Percentiles rank a stretch among this genome's conserved stretches.
Evolutionary conservation across 2,113 vertebrate genomes (phyloP).

Genomic region (Bufo gargarizans): DNA sequence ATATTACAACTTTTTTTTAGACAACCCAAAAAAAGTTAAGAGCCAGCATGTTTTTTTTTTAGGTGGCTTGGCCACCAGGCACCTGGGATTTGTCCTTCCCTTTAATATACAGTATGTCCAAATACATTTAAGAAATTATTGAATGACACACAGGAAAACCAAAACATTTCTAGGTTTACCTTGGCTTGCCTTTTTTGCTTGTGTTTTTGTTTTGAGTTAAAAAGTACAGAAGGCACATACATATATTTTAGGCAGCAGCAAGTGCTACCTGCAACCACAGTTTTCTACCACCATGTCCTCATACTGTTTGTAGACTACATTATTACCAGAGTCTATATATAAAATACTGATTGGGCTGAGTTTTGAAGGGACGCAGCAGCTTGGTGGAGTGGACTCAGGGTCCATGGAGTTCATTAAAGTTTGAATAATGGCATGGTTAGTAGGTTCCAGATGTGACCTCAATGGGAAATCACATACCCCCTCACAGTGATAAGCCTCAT

Average conservation of each 20-base stretch:
- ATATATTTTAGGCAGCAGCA: background rate
- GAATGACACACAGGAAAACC: conserved; percentile 41
- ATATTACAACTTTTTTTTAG: background rate
- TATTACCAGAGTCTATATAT: conserved; percentile 87
- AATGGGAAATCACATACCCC: conserved; percentile 86
- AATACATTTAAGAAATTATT: background rate
- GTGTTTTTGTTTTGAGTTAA: conserved; percentile 34
- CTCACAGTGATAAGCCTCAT: conserved; percentile 87
- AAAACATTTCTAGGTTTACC: background rate
- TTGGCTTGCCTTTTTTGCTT: conserved; percentile 32
- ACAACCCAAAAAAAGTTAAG: background rate
- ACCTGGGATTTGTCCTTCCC: background rate
- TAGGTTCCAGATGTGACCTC: conserved; percentile 87
- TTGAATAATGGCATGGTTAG: conserved; percentile 90
- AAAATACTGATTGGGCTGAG: conserved; percentile 90
- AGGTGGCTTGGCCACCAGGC: background rate
- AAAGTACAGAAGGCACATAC: conserved; percentile 7
- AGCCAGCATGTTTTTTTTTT: background rate
- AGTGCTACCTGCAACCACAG: conserved; percentile 88
- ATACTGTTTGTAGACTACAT: conserved; percentile 89
- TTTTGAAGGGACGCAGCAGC: conserved; percentile 87
- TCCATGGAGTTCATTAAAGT: conserved; percentile 91
- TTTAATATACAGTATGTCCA: background rate
- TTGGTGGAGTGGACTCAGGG: conserved; percentile 81
- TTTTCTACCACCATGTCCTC: conserved; percentile 91